Evolutionary conservation across 30 jellyfish, hydroid and myxozoan genomes (phyloP).

Genomic region (Hydra vulgaris): DNA sequence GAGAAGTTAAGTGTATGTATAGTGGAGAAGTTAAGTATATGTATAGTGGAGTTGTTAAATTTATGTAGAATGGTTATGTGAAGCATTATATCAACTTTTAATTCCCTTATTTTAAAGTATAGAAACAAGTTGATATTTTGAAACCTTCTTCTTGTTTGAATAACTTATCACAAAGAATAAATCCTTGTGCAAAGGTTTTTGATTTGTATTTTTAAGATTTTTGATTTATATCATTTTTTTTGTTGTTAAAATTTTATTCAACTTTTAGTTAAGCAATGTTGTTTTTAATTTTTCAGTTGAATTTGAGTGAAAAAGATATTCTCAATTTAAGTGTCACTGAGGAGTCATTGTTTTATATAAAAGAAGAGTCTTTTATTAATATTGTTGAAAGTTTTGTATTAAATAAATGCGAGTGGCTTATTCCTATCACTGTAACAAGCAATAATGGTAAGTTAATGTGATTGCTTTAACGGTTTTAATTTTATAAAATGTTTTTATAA

Average conservation of each 20-base stretch:
- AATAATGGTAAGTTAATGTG: not conserved
- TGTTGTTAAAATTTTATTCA: too few relatives aligned
- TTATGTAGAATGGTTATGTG: too few relatives aligned
- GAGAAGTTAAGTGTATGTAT: too few relatives aligned
- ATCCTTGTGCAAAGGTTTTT: not conserved
- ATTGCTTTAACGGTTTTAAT: not conserved
- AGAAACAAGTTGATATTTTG: not conserved
- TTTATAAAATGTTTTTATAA: too few relatives aligned
- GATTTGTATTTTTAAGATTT: not conserved
- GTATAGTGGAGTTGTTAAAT: too few relatives aligned
- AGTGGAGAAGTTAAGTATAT: too few relatives aligned
- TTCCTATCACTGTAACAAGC: not conserved
- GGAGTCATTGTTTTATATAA: not conserved
- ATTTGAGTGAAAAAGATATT: not conserved
- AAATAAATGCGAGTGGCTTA: not conserved
- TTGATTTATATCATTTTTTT: not conserved
- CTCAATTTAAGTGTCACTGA: not conserved
- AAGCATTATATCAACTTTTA: not conserved
- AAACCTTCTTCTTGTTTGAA: not conserved
- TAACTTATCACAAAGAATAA: not conserved
- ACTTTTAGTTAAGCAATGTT: not conserved
- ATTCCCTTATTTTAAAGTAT: too few relatives aligned
- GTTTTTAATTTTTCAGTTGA: not conserved
- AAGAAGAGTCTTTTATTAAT: not conserved
- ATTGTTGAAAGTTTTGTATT: not conserved